These are phyloP conservation scores for Amphipyra tragopoginis DNA, from an alignment of 2,888 invertebrate genomes.

Conservation along the genomic window DNA sequence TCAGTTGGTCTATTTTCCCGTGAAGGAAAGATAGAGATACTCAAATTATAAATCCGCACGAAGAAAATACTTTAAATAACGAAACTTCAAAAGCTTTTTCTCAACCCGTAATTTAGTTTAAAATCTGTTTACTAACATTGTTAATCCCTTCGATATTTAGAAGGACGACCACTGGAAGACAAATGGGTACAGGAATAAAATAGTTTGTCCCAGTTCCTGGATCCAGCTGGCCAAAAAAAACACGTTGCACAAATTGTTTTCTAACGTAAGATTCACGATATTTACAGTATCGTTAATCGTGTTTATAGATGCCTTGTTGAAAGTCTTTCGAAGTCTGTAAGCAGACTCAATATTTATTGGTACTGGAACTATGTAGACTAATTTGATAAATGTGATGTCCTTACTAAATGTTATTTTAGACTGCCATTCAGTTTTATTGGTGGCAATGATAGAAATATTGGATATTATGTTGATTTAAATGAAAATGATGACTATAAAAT, in stretches of 20 bases:
- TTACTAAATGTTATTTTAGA: slow-evolving; percentile 32
- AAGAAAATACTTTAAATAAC: too few relatives aligned
- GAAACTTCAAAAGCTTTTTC: too few relatives aligned
- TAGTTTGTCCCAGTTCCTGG: slow-evolving; percentile 54
- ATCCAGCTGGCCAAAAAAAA: slow-evolving; percentile 49
- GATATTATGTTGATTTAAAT: slow-evolving; percentile 12
- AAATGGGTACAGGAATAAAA: slow-evolving; percentile 54
- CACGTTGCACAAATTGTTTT: slow-evolving; percentile 63
- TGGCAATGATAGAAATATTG: slow-evolving; percentile 12
- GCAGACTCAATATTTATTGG: slow-evolving; percentile 42
- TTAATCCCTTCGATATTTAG: slow-evolving; percentile 46
- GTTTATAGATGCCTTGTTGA: slow-evolving; percentile 63
- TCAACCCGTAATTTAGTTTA: slow-evolving; percentile 16
- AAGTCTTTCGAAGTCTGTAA: slow-evolving; percentile 49
- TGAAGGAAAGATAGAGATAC: too few relatives aligned
- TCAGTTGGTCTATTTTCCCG: too few relatives aligned
- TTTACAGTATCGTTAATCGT: slow-evolving; percentile 69
- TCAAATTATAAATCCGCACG: too few relatives aligned
- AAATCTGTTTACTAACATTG: slow-evolving; percentile 39
- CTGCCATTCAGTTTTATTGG: slow-evolving; percentile 24
- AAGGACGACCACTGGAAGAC: slow-evolving; percentile 39
- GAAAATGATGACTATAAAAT: background rate
- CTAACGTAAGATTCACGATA: slow-evolving; percentile 57
- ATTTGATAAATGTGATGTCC: slow-evolving; percentile 30
- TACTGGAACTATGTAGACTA: background rate